These are phyloP conservation scores for Ciconia boyciana DNA, from an alignment of 2,113 vertebrate genomes.

Conservation along the genomic window DNA sequence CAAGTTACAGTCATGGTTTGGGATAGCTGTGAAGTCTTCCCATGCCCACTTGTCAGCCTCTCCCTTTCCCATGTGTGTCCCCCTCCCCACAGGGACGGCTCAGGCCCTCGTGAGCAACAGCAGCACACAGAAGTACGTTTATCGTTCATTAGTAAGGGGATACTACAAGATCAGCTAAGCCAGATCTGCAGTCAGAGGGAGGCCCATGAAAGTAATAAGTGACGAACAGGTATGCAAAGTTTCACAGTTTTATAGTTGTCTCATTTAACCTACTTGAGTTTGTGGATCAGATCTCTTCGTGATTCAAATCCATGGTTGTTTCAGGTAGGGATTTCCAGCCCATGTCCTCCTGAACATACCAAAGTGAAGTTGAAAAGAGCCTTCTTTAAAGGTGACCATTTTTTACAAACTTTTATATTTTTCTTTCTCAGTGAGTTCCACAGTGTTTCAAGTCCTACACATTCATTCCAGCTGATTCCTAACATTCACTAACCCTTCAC, in stretches of 20 bases:
- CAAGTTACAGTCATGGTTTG: neutral
- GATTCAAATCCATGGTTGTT: neutral
- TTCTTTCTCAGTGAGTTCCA: neutral
- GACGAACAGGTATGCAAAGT: neutral
- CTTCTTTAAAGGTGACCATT: neutral
- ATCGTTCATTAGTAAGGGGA: neutral
- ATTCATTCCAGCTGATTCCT: neutral
- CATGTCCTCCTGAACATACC: neutral
- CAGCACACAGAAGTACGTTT: neutral
- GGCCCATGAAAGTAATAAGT: neutral
- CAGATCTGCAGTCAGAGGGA: neutral
- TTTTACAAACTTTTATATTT: neutral
- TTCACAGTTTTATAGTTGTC: neutral
- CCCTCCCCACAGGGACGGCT: neutral
- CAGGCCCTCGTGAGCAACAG: neutral
- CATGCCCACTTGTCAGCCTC: neutral
- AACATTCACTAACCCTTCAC: neutral
- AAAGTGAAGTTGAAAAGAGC: neutral
- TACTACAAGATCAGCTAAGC: neutral
- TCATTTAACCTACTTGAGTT: neutral
- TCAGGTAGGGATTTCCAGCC: neutral
- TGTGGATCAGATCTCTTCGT: neutral
- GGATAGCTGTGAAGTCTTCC: neutral
- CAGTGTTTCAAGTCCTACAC: neutral
- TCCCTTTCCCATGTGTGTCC: neutral